phyloP scores from a whole-genome alignment of 2,888 invertebrate genomes.

The Eulithis testata region DNA sequence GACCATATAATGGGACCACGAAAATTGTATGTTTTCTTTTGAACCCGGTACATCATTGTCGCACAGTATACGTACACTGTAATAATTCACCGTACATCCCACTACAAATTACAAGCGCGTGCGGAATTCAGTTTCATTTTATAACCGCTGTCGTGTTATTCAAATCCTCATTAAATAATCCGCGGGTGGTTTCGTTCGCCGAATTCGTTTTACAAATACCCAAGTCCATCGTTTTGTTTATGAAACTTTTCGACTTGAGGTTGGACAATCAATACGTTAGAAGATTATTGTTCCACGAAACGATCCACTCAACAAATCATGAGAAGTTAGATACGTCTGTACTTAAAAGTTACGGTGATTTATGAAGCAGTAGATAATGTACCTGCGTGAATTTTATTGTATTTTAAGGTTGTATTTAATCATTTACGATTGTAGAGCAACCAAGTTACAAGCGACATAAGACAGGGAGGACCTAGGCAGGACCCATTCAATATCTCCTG shows the following conservation, averaged over 20 bases:
- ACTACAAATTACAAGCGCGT: constrained; percentile 35
- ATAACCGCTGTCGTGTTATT: constrained; percentile 56
- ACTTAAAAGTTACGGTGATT: neutral
- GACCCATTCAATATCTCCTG: constrained; percentile 13
- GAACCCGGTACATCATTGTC: no score
- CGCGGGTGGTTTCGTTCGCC: constrained; percentile 58
- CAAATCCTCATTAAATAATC: constrained; percentile 64
- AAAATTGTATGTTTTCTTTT: no score
- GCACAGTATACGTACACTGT: no score
- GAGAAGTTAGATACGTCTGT: neutral
- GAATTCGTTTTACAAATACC: constrained; percentile 65
- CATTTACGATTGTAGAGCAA: no score
- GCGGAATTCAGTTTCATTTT: constrained; percentile 55
- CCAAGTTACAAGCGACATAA: neutral
- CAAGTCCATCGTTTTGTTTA: constrained; percentile 53
- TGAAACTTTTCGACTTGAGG: constrained; percentile 54
- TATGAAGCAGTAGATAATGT: neutral
- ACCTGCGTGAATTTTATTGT: no score
- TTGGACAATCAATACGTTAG: constrained; percentile 54
- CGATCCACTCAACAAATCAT: constrained; percentile 46
- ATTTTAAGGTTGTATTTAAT: no score
- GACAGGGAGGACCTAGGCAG: neutral
- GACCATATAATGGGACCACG: no score
- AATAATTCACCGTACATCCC: neutral
- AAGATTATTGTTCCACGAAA: constrained; percentile 57